Evolutionary conservation across 2,888 invertebrate genomes (phyloP).

Genomic region (Bellardia bayeri): DNA sequence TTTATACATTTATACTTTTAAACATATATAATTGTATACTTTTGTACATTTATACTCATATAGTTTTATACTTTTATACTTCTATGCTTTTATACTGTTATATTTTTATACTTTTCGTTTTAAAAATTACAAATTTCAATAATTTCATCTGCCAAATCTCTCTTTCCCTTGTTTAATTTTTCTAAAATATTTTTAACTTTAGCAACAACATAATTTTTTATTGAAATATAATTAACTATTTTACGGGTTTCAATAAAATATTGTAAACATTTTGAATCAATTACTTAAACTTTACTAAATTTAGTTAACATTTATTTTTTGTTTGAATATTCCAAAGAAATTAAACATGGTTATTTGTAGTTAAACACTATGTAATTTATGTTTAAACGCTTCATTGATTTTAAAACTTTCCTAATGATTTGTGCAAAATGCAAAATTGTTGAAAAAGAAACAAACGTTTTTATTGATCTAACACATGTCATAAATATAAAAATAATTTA

Average conservation of each 20-base stretch:
- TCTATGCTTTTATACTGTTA: too few relatives aligned
- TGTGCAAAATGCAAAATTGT: slow-evolving; percentile 18
- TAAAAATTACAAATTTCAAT: too few relatives aligned
- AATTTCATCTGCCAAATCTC: too few relatives aligned
- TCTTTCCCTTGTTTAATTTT: too few relatives aligned
- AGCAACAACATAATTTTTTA: background rate
- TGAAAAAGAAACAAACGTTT: background rate
- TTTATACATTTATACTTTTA: too few relatives aligned
- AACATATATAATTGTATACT: too few relatives aligned
- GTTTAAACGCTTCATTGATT: slow-evolving; percentile 50
- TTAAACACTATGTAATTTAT: slow-evolving; percentile 13
- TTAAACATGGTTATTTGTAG: slow-evolving; percentile 10
- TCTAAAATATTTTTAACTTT: background rate
- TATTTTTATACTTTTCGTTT: too few relatives aligned
- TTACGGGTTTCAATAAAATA: background rate
- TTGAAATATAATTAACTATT: background rate
- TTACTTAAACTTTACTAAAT: background rate
- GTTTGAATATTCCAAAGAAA: background rate
- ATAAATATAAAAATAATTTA: slow-evolving; percentile 45
- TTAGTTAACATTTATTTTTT: background rate
- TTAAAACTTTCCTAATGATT: slow-evolving; percentile 1
- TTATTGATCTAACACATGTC: slow-evolving; percentile 14
- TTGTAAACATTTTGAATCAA: background rate
- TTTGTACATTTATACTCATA: too few relatives aligned
- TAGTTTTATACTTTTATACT: too few relatives aligned